Evolutionary conservation across 2,888 invertebrate genomes (phyloP).

Genomic region (Orthosia cruda): DNA sequence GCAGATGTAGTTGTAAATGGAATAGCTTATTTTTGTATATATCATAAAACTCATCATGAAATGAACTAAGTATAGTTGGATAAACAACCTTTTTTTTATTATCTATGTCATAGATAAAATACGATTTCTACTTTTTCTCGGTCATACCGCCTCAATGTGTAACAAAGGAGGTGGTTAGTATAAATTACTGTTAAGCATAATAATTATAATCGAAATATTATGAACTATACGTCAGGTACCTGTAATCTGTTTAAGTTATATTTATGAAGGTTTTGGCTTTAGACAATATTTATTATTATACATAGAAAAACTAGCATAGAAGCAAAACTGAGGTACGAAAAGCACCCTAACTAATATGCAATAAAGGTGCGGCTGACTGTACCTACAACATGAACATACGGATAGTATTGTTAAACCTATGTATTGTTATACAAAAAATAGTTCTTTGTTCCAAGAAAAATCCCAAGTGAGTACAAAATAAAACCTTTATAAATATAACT

Average conservation of each 20-base stretch:
- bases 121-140: neutral
- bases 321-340: no score
- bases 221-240: constrained; percentile 53
- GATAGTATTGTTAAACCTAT: neutral
- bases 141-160: constrained; percentile 6
- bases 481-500: constrained; percentile 44
- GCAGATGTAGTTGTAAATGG: neutral
- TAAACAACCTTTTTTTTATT: neutral
- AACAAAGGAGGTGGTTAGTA: constrained; percentile 44
- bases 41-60: neutral
- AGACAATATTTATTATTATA: neutral
- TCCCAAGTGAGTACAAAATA: constrained; percentile 44
- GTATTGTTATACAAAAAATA: neutral
- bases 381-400: neutral
- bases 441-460: neutral
- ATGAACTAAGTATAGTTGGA: neutral
- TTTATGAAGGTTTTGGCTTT: constrained; percentile 41
- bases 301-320: neutral
- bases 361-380: neutral
- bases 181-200: constrained; percentile 27
- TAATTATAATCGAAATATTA: constrained; percentile 43
- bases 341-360: no score
- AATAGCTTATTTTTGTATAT: neutral
- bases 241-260: constrained; percentile 47
- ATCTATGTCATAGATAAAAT: neutral